Percentiles rank a stretch among this genome's conserved stretches.
These are phyloP conservation scores for Lepisosteus oculatus DNA, from an alignment of 2,113 vertebrate species.

Conservation along the genomic window DNA sequence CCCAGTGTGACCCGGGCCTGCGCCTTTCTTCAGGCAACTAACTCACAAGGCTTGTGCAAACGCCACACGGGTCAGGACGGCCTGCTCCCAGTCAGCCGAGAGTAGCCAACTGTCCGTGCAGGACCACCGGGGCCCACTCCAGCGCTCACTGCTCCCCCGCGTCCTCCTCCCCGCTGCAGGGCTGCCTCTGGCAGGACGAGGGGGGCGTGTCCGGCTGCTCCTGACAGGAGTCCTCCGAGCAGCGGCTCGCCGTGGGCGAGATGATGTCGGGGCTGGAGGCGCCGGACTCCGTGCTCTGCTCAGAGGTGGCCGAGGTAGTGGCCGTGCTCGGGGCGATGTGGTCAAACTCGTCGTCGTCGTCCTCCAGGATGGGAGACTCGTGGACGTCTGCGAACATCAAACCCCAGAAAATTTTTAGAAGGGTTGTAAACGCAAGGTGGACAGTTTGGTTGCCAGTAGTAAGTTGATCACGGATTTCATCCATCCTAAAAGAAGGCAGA, in stretches of 20 bases:
- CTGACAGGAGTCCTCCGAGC: conserved; percentile 89
- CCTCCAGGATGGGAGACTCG: conserved; percentile 78
- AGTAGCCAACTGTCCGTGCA: not conserved
- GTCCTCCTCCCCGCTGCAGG: conserved; percentile 44
- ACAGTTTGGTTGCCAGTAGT: too few species aligned
- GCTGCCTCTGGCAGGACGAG: conserved; percentile 63
- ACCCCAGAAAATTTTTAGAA: too few species aligned
- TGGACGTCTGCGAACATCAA: conserved; percentile 67
- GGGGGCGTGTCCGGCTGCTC: conserved; percentile 67
- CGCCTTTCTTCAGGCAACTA: not conserved
- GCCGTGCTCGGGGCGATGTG: conserved; percentile 72
- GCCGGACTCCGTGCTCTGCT: conserved; percentile 91
- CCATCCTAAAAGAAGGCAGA: too few species aligned
- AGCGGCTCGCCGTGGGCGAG: conserved; percentile 82
- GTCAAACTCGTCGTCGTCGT: conserved; percentile 85
- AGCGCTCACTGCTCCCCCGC: conserved; percentile 56
- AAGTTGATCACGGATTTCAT: too few species aligned
- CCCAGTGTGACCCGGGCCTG: conserved; percentile 15
- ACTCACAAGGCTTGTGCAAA: not conserved
- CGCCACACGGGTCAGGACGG: not conserved
- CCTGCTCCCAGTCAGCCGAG: not conserved
- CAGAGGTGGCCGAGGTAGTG: conserved; percentile 78
- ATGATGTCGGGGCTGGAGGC: conserved; percentile 88
- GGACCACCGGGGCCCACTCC: not conserved
- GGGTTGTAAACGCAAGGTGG: too few species aligned